phyloP scores from a whole-genome alignment of 1,140 invertebrate species.

The Psix sp. region DNA sequence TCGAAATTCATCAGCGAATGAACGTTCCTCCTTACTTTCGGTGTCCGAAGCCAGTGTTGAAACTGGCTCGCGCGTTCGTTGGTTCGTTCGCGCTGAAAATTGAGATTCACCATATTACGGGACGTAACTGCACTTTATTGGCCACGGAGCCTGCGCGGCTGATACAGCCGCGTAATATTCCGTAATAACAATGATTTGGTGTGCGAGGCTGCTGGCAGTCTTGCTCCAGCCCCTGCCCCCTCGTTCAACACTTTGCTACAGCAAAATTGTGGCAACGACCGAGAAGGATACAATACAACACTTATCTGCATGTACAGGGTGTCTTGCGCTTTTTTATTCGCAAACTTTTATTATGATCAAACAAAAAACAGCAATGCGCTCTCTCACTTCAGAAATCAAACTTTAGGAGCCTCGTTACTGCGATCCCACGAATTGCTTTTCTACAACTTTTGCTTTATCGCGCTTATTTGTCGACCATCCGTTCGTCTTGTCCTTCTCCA shows the following conservation, averaged over 20 bases:
- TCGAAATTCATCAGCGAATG: conserved; percentile 57
- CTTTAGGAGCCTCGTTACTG: conserved; percentile 32
- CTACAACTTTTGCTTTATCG: conserved; percentile 33
- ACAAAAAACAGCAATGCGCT: conserved; percentile 18
- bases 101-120: conserved; percentile 76
- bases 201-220: conserved; percentile 68
- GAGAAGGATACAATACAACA: conserved; percentile 51
- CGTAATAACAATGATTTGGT: conserved; percentile 77
- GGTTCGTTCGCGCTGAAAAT: conserved; percentile 68
- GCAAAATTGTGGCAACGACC: conserved; percentile 60
- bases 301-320: conserved; percentile 53
- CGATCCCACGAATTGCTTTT: conserved; percentile 15
- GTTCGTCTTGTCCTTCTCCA: not conserved
- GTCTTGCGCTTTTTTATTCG: conserved; percentile 44
- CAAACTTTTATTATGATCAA: conserved; percentile 40
- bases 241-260: conserved; percentile 60
- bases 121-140: conserved; percentile 75
- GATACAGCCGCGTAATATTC: conserved; percentile 76
- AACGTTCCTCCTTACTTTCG: conserved; percentile 56
- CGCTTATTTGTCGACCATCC: not conserved
- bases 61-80: conserved; percentile 56
- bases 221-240: conserved; percentile 39
- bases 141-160: conserved; percentile 71
- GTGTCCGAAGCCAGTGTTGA: conserved; percentile 48
- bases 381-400: conserved; percentile 31